phyloP scores from a whole-genome alignment of 2,888 invertebrate genomes.

The Pemphredon lugubris region DNA sequence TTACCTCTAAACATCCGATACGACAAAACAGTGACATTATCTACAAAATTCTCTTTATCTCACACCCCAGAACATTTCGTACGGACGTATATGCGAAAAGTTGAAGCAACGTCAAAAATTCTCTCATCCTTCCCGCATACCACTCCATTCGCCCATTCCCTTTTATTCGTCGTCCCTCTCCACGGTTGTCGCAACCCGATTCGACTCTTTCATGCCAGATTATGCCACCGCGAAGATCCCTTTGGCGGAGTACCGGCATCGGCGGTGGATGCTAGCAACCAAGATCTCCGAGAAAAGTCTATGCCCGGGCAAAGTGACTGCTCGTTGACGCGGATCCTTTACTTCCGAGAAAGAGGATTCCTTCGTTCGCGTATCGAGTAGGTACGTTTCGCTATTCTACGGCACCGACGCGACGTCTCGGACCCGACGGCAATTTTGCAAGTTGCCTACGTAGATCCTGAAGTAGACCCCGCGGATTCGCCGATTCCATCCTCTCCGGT shows the following conservation, averaged over 20 bases:
- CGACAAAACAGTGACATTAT: too few species aligned
- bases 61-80: too few species aligned
- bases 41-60: too few species aligned
- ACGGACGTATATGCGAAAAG: too few species aligned
- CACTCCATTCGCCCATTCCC: background rate
- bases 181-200: background rate
- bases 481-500: slow-evolving; percentile 15
- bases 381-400: too few species aligned
- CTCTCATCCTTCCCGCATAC: background rate
- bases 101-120: background rate
- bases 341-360: slow-evolving; percentile 4
- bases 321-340: background rate
- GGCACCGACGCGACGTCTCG: too few species aligned
- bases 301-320: background rate
- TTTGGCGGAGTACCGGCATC: background rate
- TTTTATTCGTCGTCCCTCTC: background rate
- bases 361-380: slow-evolving; percentile 3
- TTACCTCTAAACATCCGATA: too few species aligned
- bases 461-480: slow-evolving; percentile 14
- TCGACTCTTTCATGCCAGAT: background rate
- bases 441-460: slow-evolving; percentile 13
- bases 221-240: background rate
- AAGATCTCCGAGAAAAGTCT: background rate
- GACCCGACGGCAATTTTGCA: slow-evolving; percentile 22
- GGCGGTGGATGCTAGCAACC: background rate